Evolutionary conservation across 2,888 invertebrate genomes (phyloP).

Genomic region (Unio delphinus): DNA sequence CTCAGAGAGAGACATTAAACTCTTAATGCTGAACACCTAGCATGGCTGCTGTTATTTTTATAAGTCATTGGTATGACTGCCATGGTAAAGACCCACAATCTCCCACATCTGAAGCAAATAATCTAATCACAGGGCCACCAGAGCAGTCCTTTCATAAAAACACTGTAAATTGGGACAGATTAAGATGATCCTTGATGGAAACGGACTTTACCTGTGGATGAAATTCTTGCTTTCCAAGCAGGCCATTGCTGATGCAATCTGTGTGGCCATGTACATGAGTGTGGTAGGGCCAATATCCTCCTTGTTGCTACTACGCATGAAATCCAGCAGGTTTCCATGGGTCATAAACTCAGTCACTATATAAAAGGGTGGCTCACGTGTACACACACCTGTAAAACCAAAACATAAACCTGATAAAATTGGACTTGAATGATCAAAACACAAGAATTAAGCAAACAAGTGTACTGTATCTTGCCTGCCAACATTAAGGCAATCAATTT

Average conservation of each 20-base stretch:
- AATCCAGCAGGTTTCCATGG: constrained; percentile 97
- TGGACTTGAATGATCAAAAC: too few relatives aligned
- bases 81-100: too few relatives aligned
- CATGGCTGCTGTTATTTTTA: too few relatives aligned
- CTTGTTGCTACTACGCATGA: constrained; percentile 83
- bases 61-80: too few relatives aligned
- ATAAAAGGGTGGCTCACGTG: constrained; percentile 98
- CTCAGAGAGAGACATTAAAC: too few relatives aligned
- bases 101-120: too few relatives aligned
- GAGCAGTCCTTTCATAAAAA: background rate
- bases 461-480: too few relatives aligned
- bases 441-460: too few relatives aligned
- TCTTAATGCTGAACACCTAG: too few relatives aligned
- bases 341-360: constrained; percentile 99
- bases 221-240: constrained; percentile 96
- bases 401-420: background rate
- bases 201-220: constrained; percentile 76
- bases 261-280: constrained; percentile 99
- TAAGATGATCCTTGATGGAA: background rate
- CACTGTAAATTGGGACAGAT: background rate
- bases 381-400: constrained; percentile 91
- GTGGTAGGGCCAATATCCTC: constrained; percentile 91
- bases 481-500: too few relatives aligned
- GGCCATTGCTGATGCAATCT: constrained; percentile 99
- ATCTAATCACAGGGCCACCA: too few relatives aligned